Evolutionary conservation across 2,888 invertebrate species (phyloP).

Genomic region (Chymomyza caudatula): DNA sequence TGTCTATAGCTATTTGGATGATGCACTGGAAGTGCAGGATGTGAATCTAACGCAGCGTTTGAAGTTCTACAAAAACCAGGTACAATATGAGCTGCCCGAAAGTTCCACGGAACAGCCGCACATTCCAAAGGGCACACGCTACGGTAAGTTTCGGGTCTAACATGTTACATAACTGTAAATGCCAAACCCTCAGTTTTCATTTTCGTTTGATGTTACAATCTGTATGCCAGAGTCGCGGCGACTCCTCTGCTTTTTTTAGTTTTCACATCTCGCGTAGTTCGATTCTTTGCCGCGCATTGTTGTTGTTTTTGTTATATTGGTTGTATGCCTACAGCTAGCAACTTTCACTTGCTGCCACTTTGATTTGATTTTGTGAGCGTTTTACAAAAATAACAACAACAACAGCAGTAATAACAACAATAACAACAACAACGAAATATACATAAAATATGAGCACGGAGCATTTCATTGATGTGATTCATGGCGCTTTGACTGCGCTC

Average conservation of each 20-base stretch:
- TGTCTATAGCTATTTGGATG: constrained; percentile 85
- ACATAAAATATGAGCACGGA: constrained; percentile 4
- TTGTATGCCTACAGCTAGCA: constrained; percentile 21
- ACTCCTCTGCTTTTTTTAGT: constrained; percentile 27
- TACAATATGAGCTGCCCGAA: constrained; percentile 78
- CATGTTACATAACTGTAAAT: neutral
- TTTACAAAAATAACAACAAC: constrained; percentile 16
- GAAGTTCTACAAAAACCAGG: constrained; percentile 82
- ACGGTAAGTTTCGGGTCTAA: constrained; percentile 40
- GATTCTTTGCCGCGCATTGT: constrained; percentile 50
- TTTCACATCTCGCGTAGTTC: constrained; percentile 55
- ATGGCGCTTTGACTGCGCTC: constrained; percentile 32
- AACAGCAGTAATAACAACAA: neutral
- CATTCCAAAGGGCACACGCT: constrained; percentile 28
- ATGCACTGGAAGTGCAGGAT: constrained; percentile 83
- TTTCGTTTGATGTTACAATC: constrained; percentile 25
- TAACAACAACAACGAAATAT: neutral
- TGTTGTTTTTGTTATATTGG: neutral
- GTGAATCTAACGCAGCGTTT: constrained; percentile 83
- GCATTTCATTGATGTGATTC: constrained; percentile 51
- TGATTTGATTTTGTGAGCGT: constrained; percentile 59
- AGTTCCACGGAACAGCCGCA: constrained; percentile 19
- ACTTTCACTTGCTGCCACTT: constrained; percentile 60
- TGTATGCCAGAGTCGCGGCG: neutral
- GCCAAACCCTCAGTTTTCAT: constrained; percentile 31